These are phyloP conservation scores for Cyrtonyx montezumae DNA, from an alignment of 2,113 vertebrate species.

Conservation along the genomic window DNA sequence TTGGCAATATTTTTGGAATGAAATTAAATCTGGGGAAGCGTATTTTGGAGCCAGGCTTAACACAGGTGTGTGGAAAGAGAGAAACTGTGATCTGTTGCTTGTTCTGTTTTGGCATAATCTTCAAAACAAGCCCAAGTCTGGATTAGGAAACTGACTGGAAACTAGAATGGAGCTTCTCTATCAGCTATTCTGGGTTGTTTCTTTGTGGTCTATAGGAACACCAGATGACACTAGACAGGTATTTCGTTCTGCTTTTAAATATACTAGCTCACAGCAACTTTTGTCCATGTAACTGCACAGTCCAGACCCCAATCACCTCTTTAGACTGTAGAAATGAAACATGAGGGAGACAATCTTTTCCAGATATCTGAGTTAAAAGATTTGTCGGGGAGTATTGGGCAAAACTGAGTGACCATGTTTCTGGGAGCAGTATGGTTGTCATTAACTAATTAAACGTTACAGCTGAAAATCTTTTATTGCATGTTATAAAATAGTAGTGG, in stretches of 20 bases:
- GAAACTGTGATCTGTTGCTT: neutral
- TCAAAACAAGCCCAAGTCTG: neutral
- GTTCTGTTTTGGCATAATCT: neutral
- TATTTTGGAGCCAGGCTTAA: neutral
- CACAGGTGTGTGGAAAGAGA: neutral
- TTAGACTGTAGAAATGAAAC: neutral
- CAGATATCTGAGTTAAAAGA: neutral
- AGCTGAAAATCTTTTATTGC: neutral
- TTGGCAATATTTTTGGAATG: neutral
- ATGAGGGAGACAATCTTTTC: neutral
- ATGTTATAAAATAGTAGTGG: neutral
- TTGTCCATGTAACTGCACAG: neutral
- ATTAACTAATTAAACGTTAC: neutral
- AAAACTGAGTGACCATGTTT: neutral
- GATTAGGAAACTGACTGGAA: neutral
- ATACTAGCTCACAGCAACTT: neutral
- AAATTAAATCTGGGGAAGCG: neutral
- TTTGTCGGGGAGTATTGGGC: neutral
- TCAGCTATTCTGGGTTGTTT: neutral
- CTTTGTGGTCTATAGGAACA: accelerated
- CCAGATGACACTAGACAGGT: accelerated
- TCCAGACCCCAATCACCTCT: neutral
- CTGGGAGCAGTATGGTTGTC: neutral
- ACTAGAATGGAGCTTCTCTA: neutral
- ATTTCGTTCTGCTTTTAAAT: neutral